Conservation (phyloP, 2,797 vertebrate species). For the Labroides dimidiatus region DNA sequence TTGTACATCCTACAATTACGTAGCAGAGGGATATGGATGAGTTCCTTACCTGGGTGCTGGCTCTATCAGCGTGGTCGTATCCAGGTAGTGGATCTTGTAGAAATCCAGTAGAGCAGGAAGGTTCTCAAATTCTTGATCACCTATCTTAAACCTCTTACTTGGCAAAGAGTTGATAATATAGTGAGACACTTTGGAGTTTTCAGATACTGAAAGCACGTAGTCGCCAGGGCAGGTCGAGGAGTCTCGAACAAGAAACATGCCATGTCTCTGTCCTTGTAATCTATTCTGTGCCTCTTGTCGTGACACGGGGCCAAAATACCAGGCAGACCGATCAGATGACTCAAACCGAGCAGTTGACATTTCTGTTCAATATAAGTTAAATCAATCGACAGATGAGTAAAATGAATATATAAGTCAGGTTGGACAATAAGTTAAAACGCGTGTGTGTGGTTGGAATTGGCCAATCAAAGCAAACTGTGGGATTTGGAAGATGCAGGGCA, state of each 20-base stretch:
- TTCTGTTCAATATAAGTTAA: conserved; percentile 70
- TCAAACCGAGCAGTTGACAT: conserved; percentile 96
- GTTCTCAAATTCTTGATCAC: conserved; percentile 97
- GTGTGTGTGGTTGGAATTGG: conserved; percentile 21
- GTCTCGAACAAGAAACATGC: conserved; percentile 96
- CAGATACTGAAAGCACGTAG: conserved; percentile 97
- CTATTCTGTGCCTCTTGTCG: conserved; percentile 94
- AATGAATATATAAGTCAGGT: conserved; percentile 9
- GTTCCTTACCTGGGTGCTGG: conserved; percentile 91
- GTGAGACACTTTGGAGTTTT: conserved; percentile 98
- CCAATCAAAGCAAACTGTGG: conserved; percentile 46
- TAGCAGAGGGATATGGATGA: background rate
- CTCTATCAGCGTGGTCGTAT: conserved; percentile 98
- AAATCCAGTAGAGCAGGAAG: conserved; percentile 96
- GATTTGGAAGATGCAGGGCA: conserved; percentile 57
- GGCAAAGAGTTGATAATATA: conserved; percentile 99
- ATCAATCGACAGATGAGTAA: conserved; percentile 19
- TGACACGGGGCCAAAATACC: conserved; percentile 96
- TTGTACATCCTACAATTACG: background rate
- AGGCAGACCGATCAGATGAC: conserved; percentile 92
- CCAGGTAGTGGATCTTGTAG: conserved; percentile 99
- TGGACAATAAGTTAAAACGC: conserved; percentile 64
- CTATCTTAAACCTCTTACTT: conserved; percentile 96
- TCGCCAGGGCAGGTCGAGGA: conserved; percentile 98
- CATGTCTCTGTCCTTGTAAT: conserved; percentile 95